Conservation (phyloP, 2,888 invertebrate species). For the Troides oblongomaculatus region DNA sequence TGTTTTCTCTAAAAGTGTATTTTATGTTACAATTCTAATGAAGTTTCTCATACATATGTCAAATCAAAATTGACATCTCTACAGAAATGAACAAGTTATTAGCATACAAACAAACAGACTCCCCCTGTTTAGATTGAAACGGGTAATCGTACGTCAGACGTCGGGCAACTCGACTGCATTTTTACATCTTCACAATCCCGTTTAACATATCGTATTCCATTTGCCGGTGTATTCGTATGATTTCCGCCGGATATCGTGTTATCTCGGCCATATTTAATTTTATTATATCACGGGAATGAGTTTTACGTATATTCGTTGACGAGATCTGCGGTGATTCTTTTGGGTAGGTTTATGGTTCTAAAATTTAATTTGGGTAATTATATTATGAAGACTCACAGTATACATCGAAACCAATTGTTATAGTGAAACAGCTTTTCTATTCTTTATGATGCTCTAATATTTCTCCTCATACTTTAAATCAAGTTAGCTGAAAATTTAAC, state of each 20-base stretch:
- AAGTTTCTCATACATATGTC: not conserved
- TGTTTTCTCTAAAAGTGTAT: too few species aligned
- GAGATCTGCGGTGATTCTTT: not conserved
- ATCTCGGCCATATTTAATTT: conserved; percentile 32
- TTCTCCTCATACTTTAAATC: too few species aligned
- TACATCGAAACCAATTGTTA: too few species aligned
- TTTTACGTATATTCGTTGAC: not conserved
- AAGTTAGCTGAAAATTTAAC: too few species aligned
- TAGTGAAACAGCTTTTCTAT: too few species aligned
- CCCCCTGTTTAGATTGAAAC: conserved; percentile 20
- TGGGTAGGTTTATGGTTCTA: not conserved
- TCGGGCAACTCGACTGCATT: conserved; percentile 41
- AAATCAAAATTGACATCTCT: not conserved
- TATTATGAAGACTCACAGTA: too few species aligned
- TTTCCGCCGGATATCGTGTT: conserved; percentile 36
- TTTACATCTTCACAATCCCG: conserved; percentile 46
- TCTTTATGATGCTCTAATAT: too few species aligned
- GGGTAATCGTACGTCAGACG: conserved; percentile 29
- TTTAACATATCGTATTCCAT: conserved; percentile 38
- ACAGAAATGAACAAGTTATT: not conserved
- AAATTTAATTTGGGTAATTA: not conserved
- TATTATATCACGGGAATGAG: conserved; percentile 23
- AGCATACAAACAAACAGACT: conserved; percentile 9
- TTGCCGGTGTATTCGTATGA: conserved; percentile 30
- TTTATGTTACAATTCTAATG: not conserved